Evolutionary conservation across 1,140 invertebrate genomes (phyloP).

Genomic region (Yoshiicerus persimilis): DNA sequence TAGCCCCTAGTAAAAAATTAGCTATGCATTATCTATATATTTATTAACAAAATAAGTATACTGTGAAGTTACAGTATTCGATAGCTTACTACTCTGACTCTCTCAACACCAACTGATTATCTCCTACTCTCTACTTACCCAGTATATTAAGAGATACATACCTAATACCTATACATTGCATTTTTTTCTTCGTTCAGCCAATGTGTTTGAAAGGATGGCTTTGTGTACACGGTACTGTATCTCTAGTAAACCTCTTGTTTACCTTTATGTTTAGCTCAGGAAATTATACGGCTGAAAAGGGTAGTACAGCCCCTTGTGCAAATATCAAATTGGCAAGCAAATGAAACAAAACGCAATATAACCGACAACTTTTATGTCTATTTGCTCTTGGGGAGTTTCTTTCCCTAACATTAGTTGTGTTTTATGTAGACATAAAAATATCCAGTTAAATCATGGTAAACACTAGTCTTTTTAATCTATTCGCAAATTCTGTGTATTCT

Average conservation of each 20-base stretch:
- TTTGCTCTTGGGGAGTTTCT: background rate
- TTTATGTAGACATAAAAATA: background rate
- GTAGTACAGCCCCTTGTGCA: constrained; percentile 7
- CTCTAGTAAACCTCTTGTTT: background rate
- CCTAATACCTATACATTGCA: background rate
- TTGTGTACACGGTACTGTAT: constrained; percentile 7
- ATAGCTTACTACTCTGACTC: background rate
- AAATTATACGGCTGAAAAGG: constrained; percentile 20
- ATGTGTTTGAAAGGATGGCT: background rate
- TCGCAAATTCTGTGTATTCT: background rate
- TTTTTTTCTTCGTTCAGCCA: background rate
- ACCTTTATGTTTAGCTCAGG: background rate
- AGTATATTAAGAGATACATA: background rate
- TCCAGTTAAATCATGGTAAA: background rate
- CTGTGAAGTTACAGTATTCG: background rate
- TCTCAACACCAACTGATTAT: background rate
- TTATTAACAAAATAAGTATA: background rate
- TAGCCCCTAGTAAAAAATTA: background rate
- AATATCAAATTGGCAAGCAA: constrained; percentile 1
- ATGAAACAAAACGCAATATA: background rate
- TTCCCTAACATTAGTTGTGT: background rate
- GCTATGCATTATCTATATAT: no score
- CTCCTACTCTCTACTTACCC: background rate
- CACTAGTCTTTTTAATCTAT: background rate
- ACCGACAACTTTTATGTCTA: background rate